Evolutionary conservation across 1,140 invertebrate genomes (phyloP), one percentile per base, ranked within the genome.

Genomic region (Tetramorium alpestre): DNA sequence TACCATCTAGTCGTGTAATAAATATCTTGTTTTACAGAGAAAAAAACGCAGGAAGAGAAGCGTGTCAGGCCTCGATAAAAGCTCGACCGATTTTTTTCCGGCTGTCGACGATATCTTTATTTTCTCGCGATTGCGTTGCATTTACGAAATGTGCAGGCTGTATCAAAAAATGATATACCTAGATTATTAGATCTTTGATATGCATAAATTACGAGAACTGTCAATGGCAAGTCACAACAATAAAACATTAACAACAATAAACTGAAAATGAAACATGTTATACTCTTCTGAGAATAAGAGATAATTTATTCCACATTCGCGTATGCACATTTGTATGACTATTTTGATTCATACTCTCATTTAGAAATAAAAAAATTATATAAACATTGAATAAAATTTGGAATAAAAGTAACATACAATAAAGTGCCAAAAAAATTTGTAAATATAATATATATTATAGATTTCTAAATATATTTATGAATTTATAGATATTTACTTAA

Each of bases 1-100:
- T 90, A 90, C 62, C 18, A 89, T 88, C 86, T 91, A 91, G 44
- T 70, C 65, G 64, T 91, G 82, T 89, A 90, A 90, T 88, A 82
- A 91, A 81, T 85, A 81, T 85, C 51, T 67, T 47, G 22, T 80
- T 80, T 64, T 85, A 80, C 41, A 76, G 81, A 89, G 88, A 90
- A 89, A 80, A 67, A 73, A 87, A 85, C 85, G 86, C 54, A 90
- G 75, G 70, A 90, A 85, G 89, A 90, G 72, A 90, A 88, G 38
- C 80, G 64, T 60, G 41, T 64, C 62, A 85, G 85, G 72, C n/a
- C 33, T 65, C 76, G 49, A 54, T 77, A 56, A 56, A 84, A 58
- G 28, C 67, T 90, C 73, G 75, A 85, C 58, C 41, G 65, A 89
- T 49, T n/a, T 75, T 22, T 84, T 47, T 62, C 77, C 73, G 25